phyloP scores from a whole-genome alignment of 2,113 vertebrate species.

The Halcyon senegalensis region DNA sequence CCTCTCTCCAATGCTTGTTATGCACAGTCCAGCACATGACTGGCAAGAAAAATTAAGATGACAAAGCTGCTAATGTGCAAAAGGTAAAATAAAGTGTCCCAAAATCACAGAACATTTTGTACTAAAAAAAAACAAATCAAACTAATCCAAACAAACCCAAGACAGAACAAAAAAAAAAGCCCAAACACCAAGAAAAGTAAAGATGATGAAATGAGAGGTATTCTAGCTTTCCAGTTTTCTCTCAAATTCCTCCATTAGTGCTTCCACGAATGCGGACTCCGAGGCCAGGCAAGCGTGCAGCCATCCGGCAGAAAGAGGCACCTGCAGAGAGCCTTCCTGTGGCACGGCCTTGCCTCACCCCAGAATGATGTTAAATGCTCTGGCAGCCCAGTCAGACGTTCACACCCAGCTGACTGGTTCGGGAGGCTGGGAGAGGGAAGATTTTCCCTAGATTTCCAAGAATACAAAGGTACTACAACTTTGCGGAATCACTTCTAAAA shows the following conservation, averaged over 20 bases:
- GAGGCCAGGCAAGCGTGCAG: not conserved
- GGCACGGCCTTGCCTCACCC: not conserved
- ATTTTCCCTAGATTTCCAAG: not conserved
- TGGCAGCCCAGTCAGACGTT: slow-evolving; percentile 15
- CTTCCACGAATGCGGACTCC: rapidly evolving
- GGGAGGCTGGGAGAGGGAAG: not conserved
- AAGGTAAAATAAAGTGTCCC: not conserved
- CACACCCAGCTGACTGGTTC: not conserved
- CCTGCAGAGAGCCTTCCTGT: slow-evolving; percentile 34
- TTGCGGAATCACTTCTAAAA: not conserved
- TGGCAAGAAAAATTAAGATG: not conserved
- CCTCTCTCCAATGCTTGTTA: not conserved
- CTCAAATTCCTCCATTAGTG: not conserved
- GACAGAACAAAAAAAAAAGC: not conserved
- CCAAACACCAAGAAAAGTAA: not conserved
- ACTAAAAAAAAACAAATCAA: not conserved
- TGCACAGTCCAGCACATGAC: not conserved
- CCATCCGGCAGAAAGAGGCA: not conserved
- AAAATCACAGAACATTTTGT: not conserved
- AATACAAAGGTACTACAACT: rapidly evolving
- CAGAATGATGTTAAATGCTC: not conserved
- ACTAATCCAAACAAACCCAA: not conserved
- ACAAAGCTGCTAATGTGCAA: not conserved
- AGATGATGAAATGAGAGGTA: not conserved
- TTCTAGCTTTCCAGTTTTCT: not conserved